These are phyloP conservation scores for Rhopilema esculentum DNA, from an alignment of 30 jellyfish, hydroid and myxozoan species.

Conservation along the genomic window DNA sequence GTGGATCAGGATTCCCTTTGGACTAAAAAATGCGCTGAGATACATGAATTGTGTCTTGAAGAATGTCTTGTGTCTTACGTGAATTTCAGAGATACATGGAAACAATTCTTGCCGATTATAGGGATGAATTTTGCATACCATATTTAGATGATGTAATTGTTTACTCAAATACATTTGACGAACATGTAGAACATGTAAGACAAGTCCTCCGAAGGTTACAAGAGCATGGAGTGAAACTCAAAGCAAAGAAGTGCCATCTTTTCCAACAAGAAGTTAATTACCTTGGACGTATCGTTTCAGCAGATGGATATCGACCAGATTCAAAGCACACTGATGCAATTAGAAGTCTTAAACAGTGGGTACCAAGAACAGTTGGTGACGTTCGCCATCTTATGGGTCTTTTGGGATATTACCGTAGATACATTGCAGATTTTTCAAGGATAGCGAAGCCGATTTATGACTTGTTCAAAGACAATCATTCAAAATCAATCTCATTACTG, in stretches of 20 bases:
- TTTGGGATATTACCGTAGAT: slow-evolving; percentile 33
- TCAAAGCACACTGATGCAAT: slow-evolving; percentile 27
- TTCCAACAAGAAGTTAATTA: slow-evolving; percentile 56
- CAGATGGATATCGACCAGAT: slow-evolving; percentile 41
- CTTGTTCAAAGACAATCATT: background rate
- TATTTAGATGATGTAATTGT: slow-evolving; percentile 60
- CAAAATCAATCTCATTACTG: background rate
- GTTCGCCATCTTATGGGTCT: slow-evolving; percentile 24
- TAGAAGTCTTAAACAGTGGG: slow-evolving; percentile 7
- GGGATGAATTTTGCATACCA: slow-evolving; percentile 47
- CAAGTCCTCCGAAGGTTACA: slow-evolving; percentile 26
- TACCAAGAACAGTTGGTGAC: slow-evolving; percentile 24
- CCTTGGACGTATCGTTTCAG: slow-evolving; percentile 56
- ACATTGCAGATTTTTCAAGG: slow-evolving; percentile 26
- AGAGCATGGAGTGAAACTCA: slow-evolving; percentile 48
- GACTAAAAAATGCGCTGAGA: slow-evolving; percentile 52
- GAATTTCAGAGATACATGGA: slow-evolving; percentile 68
- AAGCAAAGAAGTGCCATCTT: slow-evolving; percentile 36
- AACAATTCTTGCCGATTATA: slow-evolving; percentile 19
- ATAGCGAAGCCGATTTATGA: slow-evolving; percentile 56
- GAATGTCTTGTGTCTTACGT: too few relatives aligned
- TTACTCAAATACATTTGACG: slow-evolving; percentile 25
- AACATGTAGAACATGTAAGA: slow-evolving; percentile 44
- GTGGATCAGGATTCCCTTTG: slow-evolving; percentile 57
- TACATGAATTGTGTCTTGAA: too few relatives aligned